phyloP scores from a whole-genome alignment of 2,888 invertebrate genomes.

The Stenichneumon culpator region DNA sequence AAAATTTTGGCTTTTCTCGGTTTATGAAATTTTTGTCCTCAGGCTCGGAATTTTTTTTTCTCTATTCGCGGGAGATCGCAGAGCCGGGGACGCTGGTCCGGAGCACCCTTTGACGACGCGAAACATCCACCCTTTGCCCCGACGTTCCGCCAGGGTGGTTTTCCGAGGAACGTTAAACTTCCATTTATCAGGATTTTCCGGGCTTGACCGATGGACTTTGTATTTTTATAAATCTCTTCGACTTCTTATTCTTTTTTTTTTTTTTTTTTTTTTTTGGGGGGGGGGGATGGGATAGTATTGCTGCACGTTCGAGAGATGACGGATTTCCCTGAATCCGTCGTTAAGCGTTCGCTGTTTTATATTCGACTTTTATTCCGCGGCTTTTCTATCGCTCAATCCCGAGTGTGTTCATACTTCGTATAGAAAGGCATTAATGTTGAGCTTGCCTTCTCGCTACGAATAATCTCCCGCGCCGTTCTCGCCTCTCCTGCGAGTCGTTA shows the following conservation, averaged over 20 bases:
- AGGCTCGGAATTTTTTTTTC: conserved; percentile 11
- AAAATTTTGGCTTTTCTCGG: no score
- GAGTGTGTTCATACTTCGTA: background rate
- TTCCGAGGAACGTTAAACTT: conserved; percentile 72
- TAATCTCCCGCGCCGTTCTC: background rate
- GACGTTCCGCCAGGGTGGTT: conserved; percentile 24
- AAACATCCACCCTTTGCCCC: conserved; percentile 38
- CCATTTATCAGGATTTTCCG: conserved; percentile 84
- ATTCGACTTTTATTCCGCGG: conserved; percentile 25
- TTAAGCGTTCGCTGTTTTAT: conserved; percentile 49
- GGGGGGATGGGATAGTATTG: background rate
- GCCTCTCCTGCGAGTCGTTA: background rate
- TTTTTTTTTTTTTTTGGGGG: conserved; percentile 1
- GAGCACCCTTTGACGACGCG: conserved; percentile 61
- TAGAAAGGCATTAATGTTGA: conserved; percentile 4
- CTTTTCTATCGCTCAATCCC: conserved; percentile 3
- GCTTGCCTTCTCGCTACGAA: conserved; percentile 4
- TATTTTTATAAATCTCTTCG: conserved; percentile 58
- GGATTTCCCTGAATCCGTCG: conserved; percentile 56
- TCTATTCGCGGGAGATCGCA: background rate
- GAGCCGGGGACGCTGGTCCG: background rate
- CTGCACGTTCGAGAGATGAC: conserved; percentile 23
- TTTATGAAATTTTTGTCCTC: background rate
- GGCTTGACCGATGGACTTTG: conserved; percentile 78
- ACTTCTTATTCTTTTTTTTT: conserved; percentile 13